These are phyloP conservation scores for Sinocyclocheilus anophthalmus DNA, from an alignment of 2,113 vertebrate genomes.

Conservation along the genomic window DNA sequence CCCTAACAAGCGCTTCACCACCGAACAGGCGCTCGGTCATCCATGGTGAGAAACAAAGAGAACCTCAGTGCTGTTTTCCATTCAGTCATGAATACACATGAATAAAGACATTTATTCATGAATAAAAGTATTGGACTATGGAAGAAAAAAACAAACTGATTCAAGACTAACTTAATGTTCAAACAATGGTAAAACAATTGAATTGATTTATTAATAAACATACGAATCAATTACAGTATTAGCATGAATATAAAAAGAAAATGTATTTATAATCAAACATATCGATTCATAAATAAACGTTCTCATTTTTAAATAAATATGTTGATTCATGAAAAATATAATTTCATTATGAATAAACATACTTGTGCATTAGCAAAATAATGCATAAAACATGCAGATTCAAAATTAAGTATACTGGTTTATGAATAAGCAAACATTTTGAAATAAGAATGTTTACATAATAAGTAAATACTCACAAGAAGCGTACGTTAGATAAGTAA, in stretches of 20 bases:
- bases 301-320: not conserved
- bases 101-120: no score
- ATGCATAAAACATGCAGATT: no score
- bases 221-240: not conserved
- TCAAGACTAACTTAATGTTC: not conserved
- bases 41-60: constrained; percentile 80
- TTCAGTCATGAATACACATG: not conserved
- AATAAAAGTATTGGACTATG: no score
- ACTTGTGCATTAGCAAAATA: no score
- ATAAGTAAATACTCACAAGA: no score
- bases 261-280: not conserved
- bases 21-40: constrained; percentile 86
- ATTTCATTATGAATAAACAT: not conserved
- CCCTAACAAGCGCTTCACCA: constrained; percentile 81
- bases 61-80: not conserved
- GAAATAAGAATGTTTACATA: no score
- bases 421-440: no score
- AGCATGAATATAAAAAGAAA: not conserved
- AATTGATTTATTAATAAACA: not conserved
- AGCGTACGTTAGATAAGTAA: no score
- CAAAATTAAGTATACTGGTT: no score
- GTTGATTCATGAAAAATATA: not conserved
- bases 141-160: no score
- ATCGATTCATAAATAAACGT: not conserved
- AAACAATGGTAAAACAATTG: not conserved